Percentiles rank a stretch among this genome's conserved stretches.
These are phyloP conservation scores for Macheiramphus alcinus DNA, from an alignment of 2,113 vertebrate species.

Conservation along the genomic window DNA sequence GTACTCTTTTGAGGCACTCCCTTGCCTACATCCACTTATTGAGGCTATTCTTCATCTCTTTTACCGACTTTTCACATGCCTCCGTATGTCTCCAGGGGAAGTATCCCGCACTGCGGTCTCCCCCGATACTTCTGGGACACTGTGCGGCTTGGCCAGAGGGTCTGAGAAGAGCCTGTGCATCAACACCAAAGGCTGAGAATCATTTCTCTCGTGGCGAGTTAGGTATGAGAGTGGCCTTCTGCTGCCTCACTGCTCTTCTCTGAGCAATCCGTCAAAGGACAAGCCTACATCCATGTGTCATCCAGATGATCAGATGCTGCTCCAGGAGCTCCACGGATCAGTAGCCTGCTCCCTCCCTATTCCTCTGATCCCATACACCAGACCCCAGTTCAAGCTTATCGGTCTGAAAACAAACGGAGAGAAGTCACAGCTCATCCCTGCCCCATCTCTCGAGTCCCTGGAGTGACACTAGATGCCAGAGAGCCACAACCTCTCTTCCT, in stretches of 20 bases:
- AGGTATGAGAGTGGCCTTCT: neutral
- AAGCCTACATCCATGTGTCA: constrained; percentile 27
- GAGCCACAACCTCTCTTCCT: neutral
- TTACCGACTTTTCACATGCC: neutral
- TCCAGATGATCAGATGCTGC: constrained; percentile 50
- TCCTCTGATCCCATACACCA: constrained; percentile 42
- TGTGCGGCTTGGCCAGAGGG: neutral
- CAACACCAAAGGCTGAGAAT: neutral
- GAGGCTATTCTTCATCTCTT: neutral
- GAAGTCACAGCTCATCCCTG: constrained; percentile 33
- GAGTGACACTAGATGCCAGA: neutral
- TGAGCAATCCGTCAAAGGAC: constrained; percentile 3
- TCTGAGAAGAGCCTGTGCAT: neutral
- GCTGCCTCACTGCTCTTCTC: constrained; percentile 13
- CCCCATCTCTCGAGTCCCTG: neutral
- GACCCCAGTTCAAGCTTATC: neutral
- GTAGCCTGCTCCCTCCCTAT: constrained; percentile 23
- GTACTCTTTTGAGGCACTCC: constrained; percentile 1
- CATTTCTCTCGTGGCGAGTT: neutral
- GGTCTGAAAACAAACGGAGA: neutral
- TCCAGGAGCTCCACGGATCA: constrained; percentile 37
- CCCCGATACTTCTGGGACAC: neutral
- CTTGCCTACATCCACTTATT: neutral
- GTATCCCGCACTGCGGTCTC: neutral
- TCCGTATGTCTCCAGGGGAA: neutral